These are phyloP conservation scores for Drosophila hawaiiensis DNA, from an alignment of 2,888 invertebrate genomes.

Conservation along the genomic window DNA sequence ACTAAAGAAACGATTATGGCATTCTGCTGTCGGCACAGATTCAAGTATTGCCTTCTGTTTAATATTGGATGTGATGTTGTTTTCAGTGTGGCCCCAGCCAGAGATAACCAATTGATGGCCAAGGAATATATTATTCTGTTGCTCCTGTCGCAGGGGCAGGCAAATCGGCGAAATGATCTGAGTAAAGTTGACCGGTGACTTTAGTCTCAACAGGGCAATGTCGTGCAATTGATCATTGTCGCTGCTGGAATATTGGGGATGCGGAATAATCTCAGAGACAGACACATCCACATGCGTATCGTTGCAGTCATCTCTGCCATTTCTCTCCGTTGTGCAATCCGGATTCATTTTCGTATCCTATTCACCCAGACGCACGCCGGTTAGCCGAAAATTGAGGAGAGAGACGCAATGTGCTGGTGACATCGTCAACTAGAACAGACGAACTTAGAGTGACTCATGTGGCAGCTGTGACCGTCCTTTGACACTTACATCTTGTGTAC, in stretches of 20 bases:
- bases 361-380: slow-evolving; percentile 83
- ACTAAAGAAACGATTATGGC: slow-evolving; percentile 86
- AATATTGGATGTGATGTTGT: slow-evolving; percentile 85
- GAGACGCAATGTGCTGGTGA: slow-evolving; percentile 89
- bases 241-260: slow-evolving; percentile 88
- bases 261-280: slow-evolving; percentile 88
- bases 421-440: slow-evolving; percentile 86
- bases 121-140: slow-evolving; percentile 81
- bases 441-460: not conserved
- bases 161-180: slow-evolving; percentile 88
- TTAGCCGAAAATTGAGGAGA: slow-evolving; percentile 87
- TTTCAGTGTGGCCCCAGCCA: slow-evolving; percentile 89
- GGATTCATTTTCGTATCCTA: slow-evolving; percentile 81
- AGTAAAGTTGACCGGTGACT: slow-evolving; percentile 86
- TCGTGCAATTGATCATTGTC: slow-evolving; percentile 88
- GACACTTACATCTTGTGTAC: slow-evolving; percentile 84
- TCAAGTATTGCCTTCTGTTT: slow-evolving; percentile 87
- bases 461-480: fast-evolving
- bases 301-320: slow-evolving; percentile 86
- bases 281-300: slow-evolving; percentile 87
- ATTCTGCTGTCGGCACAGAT: slow-evolving; percentile 85
- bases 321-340: slow-evolving; percentile 77
- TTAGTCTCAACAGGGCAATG: slow-evolving; percentile 89
- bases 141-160: slow-evolving; percentile 85
- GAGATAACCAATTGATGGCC: slow-evolving; percentile 86